Conservation (phyloP, 2,888 invertebrate species). For the Punctoribates punctum region DNA sequence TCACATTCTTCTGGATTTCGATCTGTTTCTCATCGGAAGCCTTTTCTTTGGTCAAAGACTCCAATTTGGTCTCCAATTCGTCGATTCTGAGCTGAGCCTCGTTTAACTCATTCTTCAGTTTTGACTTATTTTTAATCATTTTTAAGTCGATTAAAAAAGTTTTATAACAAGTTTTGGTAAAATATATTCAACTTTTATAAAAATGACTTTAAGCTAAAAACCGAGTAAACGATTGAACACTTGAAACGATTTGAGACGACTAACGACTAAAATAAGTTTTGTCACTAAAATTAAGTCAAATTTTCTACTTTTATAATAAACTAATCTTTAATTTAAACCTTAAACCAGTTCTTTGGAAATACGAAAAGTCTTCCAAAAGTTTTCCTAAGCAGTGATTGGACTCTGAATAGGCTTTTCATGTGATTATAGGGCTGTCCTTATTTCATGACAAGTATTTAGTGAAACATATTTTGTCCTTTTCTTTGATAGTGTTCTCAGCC, state of each 20-base stretch:
- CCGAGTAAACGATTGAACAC: too few species aligned
- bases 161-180: too few species aligned
- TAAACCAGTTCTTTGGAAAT: not conserved
- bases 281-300: too few species aligned
- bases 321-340: too few species aligned
- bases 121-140: not conserved
- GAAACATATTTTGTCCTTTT: not conserved
- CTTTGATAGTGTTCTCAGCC: too few species aligned
- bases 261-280: too few species aligned
- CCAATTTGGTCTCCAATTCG: conserved; percentile 26
- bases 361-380: not conserved
- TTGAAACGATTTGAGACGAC: too few species aligned
- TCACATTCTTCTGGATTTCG: conserved; percentile 7
- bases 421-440: not conserved
- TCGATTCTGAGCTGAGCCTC: not conserved
- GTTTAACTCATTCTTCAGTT: not conserved
- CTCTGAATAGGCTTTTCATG: not conserved
- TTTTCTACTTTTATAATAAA: too few species aligned
- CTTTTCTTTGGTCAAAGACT: not conserved
- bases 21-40: not conserved
- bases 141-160: too few species aligned
- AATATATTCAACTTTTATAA: too few species aligned
- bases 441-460: not conserved
- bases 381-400: not conserved
- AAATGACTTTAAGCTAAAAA: too few species aligned